phyloP scores from a whole-genome alignment of 2,797 vertebrate genomes.

The Paratrypauchen microcephalus region DNA sequence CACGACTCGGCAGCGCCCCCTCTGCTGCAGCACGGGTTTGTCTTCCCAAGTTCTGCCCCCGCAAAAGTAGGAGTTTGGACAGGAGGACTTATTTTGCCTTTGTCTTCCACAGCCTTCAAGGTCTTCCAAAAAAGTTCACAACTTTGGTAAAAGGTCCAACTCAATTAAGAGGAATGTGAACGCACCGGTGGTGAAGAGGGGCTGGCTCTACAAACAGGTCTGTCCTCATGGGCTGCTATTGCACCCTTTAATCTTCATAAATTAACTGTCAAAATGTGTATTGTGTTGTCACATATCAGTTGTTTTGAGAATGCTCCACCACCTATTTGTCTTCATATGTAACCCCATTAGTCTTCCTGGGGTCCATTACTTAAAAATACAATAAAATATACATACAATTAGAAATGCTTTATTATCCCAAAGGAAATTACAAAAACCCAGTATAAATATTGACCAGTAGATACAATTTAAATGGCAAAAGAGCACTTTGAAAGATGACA shows the following conservation, averaged over 20 bases:
- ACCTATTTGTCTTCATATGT: no score
- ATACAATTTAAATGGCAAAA: no score
- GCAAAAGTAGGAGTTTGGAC: neutral
- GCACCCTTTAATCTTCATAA: neutral
- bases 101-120: slow-evolving; percentile 81
- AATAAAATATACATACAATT: no score
- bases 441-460: no score
- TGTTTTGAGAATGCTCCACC: no score
- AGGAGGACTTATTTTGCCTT: neutral
- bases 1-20: neutral
- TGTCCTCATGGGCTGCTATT: neutral
- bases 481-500: no score
- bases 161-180: slow-evolving; percentile 95
- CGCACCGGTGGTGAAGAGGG: slow-evolving; percentile 86
- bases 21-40: neutral
- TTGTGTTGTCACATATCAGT: neutral
- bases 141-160: slow-evolving; percentile 97
- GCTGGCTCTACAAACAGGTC: slow-evolving; percentile 98
- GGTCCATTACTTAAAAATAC: no score
- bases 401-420: no score
- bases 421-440: no score
- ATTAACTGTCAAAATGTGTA: neutral
- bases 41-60: neutral
- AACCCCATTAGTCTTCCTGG: no score
- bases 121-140: slow-evolving; percentile 93